Evolutionary conservation across 2,888 invertebrate species (phyloP).

Genomic region (Brachylomia viminalis): DNA sequence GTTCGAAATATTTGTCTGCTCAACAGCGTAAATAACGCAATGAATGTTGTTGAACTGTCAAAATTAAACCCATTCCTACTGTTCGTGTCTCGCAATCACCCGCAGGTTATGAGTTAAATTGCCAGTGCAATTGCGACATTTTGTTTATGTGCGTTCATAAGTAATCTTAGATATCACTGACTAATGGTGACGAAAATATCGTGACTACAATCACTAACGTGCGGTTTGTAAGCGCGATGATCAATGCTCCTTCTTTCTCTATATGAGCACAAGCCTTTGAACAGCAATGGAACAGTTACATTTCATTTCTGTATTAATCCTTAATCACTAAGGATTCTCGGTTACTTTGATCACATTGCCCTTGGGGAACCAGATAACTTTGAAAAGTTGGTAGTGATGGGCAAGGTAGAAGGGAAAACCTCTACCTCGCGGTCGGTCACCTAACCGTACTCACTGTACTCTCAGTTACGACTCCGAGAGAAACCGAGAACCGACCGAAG

Average conservation of each 20-base stretch:
- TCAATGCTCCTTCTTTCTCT: neutral
- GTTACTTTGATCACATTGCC: no score
- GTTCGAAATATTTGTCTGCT: no score
- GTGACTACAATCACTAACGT: neutral
- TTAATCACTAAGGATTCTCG: no score
- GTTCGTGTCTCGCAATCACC: no score
- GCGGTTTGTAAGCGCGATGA: neutral
- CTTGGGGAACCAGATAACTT: no score
- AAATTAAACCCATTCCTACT: no score
- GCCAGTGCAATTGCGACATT: neutral
- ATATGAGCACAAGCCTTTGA: neutral
- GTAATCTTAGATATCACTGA: slow-evolving; percentile 4
- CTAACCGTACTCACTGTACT: neutral
- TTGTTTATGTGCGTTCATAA: neutral
- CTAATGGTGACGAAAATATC: neutral
- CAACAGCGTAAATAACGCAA: no score
- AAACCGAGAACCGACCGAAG: no score
- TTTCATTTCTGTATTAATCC: neutral
- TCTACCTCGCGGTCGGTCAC: no score
- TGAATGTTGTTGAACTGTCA: no score
- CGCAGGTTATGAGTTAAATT: neutral
- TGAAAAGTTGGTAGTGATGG: no score
- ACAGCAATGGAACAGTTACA: neutral
- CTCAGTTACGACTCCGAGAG: neutral
- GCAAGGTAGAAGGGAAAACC: no score